A percentile compares a stretch with the other conserved stretches of the same genome.
Conservation (phyloP, 2,888 invertebrate species). For the Hypselothyrea guttata region DNA sequence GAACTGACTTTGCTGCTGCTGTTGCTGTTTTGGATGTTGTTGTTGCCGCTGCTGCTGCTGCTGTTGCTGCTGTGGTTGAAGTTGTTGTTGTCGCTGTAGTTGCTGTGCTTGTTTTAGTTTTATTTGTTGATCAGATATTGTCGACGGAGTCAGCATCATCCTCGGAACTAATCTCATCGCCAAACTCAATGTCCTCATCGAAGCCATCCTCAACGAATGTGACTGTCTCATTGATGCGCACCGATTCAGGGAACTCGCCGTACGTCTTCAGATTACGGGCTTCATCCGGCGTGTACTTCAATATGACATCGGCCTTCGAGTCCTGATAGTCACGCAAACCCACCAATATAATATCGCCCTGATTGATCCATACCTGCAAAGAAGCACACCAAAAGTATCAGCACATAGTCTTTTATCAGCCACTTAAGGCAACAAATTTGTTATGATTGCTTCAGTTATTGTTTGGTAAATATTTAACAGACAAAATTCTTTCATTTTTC, state of each 20-base stretch:
- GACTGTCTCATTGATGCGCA: conserved; percentile 97
- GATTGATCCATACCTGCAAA: conserved; percentile 96
- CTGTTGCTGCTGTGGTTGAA: conserved; percentile 25
- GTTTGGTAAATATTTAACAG: conserved; percentile 9
- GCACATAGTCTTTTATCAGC: conserved; percentile 2
- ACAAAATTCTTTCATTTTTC: background rate
- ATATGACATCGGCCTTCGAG: conserved; percentile 98
- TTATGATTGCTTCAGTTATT: conserved; percentile 4
- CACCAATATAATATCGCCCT: conserved; percentile 98
- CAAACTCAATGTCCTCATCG: conserved; percentile 98
- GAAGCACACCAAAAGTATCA: conserved; percentile 16
- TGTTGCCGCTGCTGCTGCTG: conserved; percentile 17
- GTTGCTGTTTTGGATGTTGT: conserved; percentile 16
- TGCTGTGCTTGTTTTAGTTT: conserved; percentile 31
- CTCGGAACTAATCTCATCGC: conserved; percentile 95
- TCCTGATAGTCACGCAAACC: conserved; percentile 99
- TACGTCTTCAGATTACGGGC: conserved; percentile 99
- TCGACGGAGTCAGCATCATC: conserved; percentile 91
- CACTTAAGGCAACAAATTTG: background rate
- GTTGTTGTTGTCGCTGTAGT: conserved; percentile 12
- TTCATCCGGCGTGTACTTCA: conserved; percentile 99
- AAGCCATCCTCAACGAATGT: conserved; percentile 97
- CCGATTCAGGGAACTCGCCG: conserved; percentile 99
- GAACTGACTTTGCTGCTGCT: conserved; percentile 49
- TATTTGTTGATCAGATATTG: conserved; percentile 84